phyloP scores from a whole-genome alignment of 2,113 vertebrate genomes.

The Syngnathus floridae region DNA sequence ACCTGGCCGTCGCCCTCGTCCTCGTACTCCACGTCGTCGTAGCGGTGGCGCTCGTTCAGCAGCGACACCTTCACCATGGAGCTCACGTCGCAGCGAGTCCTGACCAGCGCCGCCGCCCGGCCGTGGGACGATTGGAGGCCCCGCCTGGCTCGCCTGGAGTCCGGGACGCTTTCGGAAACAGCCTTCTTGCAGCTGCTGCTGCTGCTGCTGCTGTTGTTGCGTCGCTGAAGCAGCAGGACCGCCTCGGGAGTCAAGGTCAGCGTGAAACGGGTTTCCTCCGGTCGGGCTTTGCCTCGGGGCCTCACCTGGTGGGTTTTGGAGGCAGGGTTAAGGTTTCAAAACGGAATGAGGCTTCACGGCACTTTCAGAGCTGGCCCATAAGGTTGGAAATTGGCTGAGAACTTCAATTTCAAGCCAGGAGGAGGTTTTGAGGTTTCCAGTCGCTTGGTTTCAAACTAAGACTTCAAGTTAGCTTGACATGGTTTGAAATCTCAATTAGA shows the following conservation, averaged over 20 bases:
- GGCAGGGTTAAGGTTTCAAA: background rate
- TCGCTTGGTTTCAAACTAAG: background rate
- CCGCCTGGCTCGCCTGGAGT: slow-evolving; percentile 28
- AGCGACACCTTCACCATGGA: slow-evolving; percentile 74
- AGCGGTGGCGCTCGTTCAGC: slow-evolving; percentile 75
- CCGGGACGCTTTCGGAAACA: slow-evolving; percentile 11
- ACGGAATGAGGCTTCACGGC: background rate
- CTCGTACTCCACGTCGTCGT: slow-evolving; percentile 83
- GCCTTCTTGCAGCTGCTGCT: background rate
- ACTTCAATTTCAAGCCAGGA: background rate
- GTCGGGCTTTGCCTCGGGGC: slow-evolving; percentile 6
- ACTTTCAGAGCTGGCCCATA: background rate
- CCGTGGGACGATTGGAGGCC: slow-evolving; percentile 34
- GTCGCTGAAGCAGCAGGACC: slow-evolving; percentile 69
- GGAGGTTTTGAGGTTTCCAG: background rate
- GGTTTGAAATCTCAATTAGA: background rate
- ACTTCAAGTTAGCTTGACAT: too few species aligned
- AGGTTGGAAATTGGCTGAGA: too few species aligned
- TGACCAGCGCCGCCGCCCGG: slow-evolving; percentile 4
- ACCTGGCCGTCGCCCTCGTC: slow-evolving; percentile 62
- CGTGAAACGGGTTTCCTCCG: slow-evolving; percentile 57
- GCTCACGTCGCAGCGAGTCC: background rate
- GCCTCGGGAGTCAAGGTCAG: slow-evolving; percentile 77
- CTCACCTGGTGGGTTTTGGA: slow-evolving; percentile 18
- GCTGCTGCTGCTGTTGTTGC: slow-evolving; percentile 44